Base-by-base conservation (phyloP, 2,113 vertebrate species). In the Meleagris gallopavo region DNA sequence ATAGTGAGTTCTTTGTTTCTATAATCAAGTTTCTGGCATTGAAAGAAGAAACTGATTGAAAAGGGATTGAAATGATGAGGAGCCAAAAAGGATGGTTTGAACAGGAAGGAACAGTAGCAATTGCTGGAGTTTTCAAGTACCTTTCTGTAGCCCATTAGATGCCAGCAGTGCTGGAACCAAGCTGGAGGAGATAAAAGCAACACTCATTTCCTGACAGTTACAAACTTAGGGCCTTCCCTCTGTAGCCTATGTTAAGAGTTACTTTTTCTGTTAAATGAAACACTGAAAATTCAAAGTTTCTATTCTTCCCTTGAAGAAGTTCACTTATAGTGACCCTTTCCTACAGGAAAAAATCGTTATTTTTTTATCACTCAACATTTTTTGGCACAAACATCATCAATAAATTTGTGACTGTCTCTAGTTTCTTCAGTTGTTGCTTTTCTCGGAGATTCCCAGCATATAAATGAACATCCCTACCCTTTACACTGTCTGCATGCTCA, bases 51-150 rank as follows among this genome's bases (percentile, higher is more conserved):
- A 77, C 10, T 15, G 11, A 83, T 34, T 16, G 13, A 32, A 82
- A 71, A 79, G 9, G 13, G 67, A 29, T 4, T 81, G 11, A 69
- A 88, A 27, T 6, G 5, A 67, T 77, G 81, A 90, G 20, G 20
- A 78, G 7, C 2, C 71, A 40, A 79, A 79, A 38, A 40, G 36
- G 30, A 20, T 48, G 30, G 34, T 29, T 1, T 60, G 17, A 60
- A 17, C 25, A 41, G 14, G 5, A 70, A 57, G 66, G 52, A 32
- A 1, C 6, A 10, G 0, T 2, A 66, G 2, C 18, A 69, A 36
- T 24, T 73, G 27, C 13, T 43, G 10, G 15, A 36, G 6, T 43
- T 71, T 73, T 79, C 16, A 45, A 5, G 64, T 58, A 16, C 34
- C 36, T 64, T 36, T 58, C n/a, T 41, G 55, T 46, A 45, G 22